Percentiles rank a stretch among this genome's conserved stretches.
Conservation (phyloP, 1,140 invertebrate species). For the Maniola jurtina region DNA sequence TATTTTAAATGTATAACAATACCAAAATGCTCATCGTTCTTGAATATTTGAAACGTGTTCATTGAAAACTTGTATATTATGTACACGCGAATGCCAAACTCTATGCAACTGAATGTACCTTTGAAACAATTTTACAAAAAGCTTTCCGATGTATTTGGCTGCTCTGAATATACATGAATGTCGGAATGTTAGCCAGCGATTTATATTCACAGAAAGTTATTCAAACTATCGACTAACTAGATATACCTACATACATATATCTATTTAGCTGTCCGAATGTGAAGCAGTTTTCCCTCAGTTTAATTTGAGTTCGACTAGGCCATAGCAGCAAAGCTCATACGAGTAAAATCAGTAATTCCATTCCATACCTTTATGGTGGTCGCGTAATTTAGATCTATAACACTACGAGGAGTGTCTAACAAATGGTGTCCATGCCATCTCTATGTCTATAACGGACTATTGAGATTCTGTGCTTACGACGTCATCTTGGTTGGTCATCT, state of each 20-base stretch:
- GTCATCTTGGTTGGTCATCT: no score
- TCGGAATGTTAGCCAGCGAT: constrained; percentile 7
- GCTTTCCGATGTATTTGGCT: constrained; percentile 24
- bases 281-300: neutral
- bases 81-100: constrained; percentile 1
- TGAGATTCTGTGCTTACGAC: no score
- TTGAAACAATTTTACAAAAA: constrained; percentile 29
- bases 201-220: constrained; percentile 8
- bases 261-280: constrained; percentile 2
- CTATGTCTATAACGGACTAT: no score
- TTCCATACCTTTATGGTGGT: no score
- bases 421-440: no score
- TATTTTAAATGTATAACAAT: no score
- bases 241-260: no score
- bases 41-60: neutral
- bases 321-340: no score
- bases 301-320: neutral
- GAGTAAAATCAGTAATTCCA: no score
- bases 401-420: no score
- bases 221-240: constrained; percentile 11
- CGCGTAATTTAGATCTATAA: no score
- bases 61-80: neutral
- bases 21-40: no score
- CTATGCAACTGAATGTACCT: constrained; percentile 14
- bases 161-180: constrained; percentile 24